A percentile compares a stretch with the other conserved stretches of the same genome.
Conservation (phyloP, 2,113 vertebrate species). For the Microcebus murinus region DNA sequence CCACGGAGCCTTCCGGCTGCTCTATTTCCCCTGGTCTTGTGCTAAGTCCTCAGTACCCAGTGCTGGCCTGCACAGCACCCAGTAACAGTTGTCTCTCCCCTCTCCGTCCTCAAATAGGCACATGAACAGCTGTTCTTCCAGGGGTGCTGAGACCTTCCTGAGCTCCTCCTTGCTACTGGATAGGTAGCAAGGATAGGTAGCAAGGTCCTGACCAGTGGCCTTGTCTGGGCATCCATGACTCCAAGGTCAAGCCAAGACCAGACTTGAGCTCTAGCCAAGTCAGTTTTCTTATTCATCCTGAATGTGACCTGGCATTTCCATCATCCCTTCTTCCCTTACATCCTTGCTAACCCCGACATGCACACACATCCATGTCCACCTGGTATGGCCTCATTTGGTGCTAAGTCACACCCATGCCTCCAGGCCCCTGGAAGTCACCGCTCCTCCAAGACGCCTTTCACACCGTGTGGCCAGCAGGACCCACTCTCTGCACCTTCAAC, state of each 20-base stretch:
- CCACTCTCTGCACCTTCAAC: neutral
- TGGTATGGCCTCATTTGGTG: neutral
- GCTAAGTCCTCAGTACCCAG: neutral
- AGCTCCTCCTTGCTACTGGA: neutral
- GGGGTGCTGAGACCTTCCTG: neutral
- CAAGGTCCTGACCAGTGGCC: neutral
- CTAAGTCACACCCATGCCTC: neutral
- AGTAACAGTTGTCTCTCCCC: too few species aligned
- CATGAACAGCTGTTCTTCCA: neutral
- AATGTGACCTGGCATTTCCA: neutral
- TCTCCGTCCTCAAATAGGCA: neutral
- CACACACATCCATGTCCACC: neutral
- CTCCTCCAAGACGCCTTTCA: neutral
- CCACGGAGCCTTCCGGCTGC: neutral
- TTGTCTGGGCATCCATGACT: neutral
- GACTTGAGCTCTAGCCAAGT: neutral
- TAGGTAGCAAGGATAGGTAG: neutral
- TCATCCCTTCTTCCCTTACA: neutral
- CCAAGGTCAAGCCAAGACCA: neutral
- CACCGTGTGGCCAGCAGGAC: neutral
- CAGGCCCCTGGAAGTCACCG: neutral
- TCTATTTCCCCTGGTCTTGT: neutral
- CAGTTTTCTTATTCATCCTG: neutral
- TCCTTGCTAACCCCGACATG: too few species aligned
- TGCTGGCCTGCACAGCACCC: rapidly evolving